Percentiles rank a stretch among this genome's conserved stretches.
Conservation (phyloP, 2,888 invertebrate species). For the Cordilura impudica region DNA sequence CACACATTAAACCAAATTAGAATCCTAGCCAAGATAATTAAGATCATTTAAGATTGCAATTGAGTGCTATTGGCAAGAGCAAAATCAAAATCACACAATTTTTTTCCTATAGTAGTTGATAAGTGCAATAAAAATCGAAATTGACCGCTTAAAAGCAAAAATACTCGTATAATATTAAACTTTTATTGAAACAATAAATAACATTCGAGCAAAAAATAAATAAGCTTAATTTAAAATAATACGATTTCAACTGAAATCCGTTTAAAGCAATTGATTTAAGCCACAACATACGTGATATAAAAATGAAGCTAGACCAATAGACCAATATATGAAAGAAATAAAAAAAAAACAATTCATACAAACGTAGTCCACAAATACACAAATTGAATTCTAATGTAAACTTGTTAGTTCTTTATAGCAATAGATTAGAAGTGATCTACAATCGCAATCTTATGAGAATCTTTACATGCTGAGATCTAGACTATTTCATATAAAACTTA, state of each 20-base stretch:
- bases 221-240: neutral
- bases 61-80: neutral
- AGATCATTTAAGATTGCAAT: slow-evolving; percentile 11
- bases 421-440: slow-evolving; percentile 53
- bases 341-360: neutral
- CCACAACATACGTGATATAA: neutral
- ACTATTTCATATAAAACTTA: slow-evolving; percentile 43
- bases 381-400: slow-evolving; percentile 63
- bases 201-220: slow-evolving; percentile 21
- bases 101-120: slow-evolving; percentile 56
- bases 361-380: slow-evolving; percentile 47
- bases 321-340: neutral
- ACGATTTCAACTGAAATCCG: slow-evolving; percentile 49
- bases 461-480: slow-evolving; percentile 56
- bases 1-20: slow-evolving; percentile 29
- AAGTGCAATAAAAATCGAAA: slow-evolving; percentile 56
- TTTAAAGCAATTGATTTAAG: slow-evolving; percentile 46
- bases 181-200: slow-evolving; percentile 62
- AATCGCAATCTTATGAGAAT: slow-evolving; percentile 47
- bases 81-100: slow-evolving; percentile 44
- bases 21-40: slow-evolving; percentile 39
- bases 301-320: slow-evolving; percentile 19
- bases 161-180: slow-evolving; percentile 48
- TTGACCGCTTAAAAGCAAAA: slow-evolving; percentile 54
- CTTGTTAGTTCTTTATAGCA: slow-evolving; percentile 59